phyloP scores from a whole-genome alignment of 2,888 invertebrate species.

The Drosophila conformis region DNA sequence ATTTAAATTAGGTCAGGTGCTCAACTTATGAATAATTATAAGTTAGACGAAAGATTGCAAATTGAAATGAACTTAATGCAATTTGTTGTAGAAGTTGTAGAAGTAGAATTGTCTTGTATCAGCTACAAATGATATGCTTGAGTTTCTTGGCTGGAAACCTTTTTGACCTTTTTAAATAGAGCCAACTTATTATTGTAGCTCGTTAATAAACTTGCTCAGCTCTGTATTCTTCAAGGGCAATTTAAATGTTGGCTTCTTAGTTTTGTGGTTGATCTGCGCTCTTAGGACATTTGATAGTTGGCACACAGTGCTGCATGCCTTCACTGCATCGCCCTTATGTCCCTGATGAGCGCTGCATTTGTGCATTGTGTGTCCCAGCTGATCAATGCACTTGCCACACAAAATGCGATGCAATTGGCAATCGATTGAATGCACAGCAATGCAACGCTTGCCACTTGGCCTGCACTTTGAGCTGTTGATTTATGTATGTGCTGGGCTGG shows the following conservation, averaged over 20 bases:
- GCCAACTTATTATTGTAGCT: too few species aligned
- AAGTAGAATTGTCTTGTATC: not conserved
- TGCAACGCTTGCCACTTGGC: conserved; percentile 53
- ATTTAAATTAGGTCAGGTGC: not conserved
- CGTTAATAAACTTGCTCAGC: not conserved
- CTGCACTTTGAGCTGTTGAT: conserved; percentile 70
- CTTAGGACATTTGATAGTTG: not conserved
- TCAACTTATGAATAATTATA: not conserved
- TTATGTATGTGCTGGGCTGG: conserved; percentile 57
- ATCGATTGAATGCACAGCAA: conserved; percentile 30
- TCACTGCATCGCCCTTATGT: not conserved
- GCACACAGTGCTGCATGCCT: not conserved
- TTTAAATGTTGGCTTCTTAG: not conserved
- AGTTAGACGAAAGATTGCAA: not conserved
- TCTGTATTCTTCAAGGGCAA: not conserved
- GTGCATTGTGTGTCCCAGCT: conserved; percentile 10
- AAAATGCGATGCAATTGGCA: conserved; percentile 21
- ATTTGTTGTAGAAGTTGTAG: too few species aligned
- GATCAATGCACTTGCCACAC: conserved; percentile 32
- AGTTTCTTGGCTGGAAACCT: not conserved
- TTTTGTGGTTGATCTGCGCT: not conserved
- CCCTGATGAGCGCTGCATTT: not conserved
- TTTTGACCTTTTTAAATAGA: too few species aligned
- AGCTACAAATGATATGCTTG: not conserved
- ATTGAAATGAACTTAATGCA: not conserved